These are phyloP conservation scores for Xiphydria camelus DNA, from an alignment of 2,888 invertebrate genomes.

Conservation along the genomic window DNA sequence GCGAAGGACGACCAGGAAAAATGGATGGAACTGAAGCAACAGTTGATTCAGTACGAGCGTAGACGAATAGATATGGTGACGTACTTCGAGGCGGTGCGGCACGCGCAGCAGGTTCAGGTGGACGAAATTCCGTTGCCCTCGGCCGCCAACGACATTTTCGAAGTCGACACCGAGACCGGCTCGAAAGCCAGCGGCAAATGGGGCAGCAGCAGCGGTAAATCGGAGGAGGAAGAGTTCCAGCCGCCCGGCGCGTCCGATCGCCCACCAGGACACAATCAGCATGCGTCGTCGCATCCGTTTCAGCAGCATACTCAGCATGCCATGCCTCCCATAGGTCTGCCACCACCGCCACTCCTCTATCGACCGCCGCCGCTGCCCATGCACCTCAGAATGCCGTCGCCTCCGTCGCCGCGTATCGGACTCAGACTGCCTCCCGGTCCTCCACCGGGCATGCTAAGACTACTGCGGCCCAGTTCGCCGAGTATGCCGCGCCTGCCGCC, in stretches of 20 bases:
- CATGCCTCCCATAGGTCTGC: conserved; percentile 59
- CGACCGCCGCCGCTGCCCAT: conserved; percentile 62
- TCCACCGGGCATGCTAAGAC: conserved; percentile 66
- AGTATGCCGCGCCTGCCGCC: conserved; percentile 64
- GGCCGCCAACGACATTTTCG: conserved; percentile 46
- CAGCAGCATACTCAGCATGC: conserved; percentile 37
- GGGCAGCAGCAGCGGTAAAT: conserved; percentile 29
- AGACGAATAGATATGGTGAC: conserved; percentile 83
- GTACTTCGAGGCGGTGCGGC: conserved; percentile 93
- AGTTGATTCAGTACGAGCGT: conserved; percentile 91
- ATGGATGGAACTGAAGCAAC: conserved; percentile 87
- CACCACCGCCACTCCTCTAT: conserved; percentile 63
- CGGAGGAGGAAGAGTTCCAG: conserved; percentile 37
- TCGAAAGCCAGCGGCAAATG: conserved; percentile 31
- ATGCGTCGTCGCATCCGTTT: conserved; percentile 27
- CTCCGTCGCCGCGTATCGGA: conserved; percentile 59
- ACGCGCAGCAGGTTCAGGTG: conserved; percentile 92
- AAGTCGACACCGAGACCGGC: conserved; percentile 28
- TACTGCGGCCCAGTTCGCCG: conserved; percentile 68
- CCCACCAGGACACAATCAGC: conserved; percentile 9
- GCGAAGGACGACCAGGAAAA: conserved; percentile 96
- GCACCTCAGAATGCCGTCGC: conserved; percentile 60
- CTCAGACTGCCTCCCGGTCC: conserved; percentile 65
- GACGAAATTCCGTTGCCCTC: conserved; percentile 95
- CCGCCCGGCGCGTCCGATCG: conserved; percentile 38